phyloP scores from a whole-genome alignment of 92 coral and sea anemone genomes.

The Metridium senile region DNA sequence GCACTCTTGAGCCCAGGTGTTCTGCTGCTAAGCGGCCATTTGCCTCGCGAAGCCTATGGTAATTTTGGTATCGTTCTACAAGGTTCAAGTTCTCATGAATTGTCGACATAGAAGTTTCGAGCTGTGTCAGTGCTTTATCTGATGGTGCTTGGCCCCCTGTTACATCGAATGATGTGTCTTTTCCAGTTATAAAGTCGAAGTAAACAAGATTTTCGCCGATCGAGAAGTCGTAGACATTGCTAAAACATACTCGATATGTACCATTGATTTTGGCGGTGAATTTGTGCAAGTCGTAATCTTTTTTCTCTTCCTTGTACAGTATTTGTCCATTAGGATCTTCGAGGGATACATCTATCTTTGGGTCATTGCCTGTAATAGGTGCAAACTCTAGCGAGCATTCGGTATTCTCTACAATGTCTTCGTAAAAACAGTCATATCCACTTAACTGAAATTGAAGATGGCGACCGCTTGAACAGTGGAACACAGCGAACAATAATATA shows the following conservation, averaged over 20 bases:
- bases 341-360: constrained; percentile 79
- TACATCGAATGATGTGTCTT: constrained; percentile 54
- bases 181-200: constrained; percentile 89
- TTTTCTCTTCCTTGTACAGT: constrained; percentile 82
- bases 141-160: constrained; percentile 35
- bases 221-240: constrained; percentile 92
- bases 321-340: constrained; percentile 80
- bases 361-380: constrained; percentile 94
- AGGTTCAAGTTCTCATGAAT: constrained; percentile 88
- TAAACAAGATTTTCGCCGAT: constrained; percentile 94
- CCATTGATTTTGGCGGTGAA: constrained; percentile 73
- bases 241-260: constrained; percentile 90
- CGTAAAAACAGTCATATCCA: constrained; percentile 96
- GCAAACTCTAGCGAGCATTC: constrained; percentile 95
- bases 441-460: constrained; percentile 93
- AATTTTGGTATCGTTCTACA: constrained; percentile 92
- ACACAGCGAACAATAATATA: constrained; percentile 4
- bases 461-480: constrained; percentile 49
- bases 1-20: constrained; percentile 64
- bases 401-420: constrained; percentile 78
- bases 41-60: constrained; percentile 90
- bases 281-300: constrained; percentile 91
- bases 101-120: constrained; percentile 76
- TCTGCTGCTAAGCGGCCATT: constrained; percentile 96
- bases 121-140: constrained; percentile 81